Evolutionary conservation across 2,888 invertebrate species (phyloP).

Genomic region (Agrochola circellaris): DNA sequence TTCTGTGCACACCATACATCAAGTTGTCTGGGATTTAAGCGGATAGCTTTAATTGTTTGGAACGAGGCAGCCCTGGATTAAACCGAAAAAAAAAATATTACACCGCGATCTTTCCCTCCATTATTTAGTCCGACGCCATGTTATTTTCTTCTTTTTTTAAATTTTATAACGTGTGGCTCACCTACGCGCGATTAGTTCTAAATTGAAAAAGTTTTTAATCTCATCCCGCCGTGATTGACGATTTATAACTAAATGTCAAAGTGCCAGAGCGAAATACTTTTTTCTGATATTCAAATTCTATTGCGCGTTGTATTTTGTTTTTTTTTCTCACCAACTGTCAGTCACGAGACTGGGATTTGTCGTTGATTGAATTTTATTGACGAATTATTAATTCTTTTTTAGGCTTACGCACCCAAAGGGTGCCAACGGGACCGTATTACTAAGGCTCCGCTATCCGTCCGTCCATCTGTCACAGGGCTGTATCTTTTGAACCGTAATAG

Average conservation of each 20-base stretch:
- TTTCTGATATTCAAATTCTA: constrained; percentile 37
- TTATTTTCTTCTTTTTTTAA: constrained; percentile 48
- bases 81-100: constrained; percentile 67
- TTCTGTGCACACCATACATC: constrained; percentile 73
- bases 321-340: constrained; percentile 28
- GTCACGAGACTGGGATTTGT: background rate
- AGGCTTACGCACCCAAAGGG: background rate
- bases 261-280: constrained; percentile 47
- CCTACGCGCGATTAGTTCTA: constrained; percentile 60
- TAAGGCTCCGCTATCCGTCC: too few relatives aligned
- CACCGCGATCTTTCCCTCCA: constrained; percentile 65
- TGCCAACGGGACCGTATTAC: too few relatives aligned
- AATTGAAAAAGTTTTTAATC: constrained; percentile 64
- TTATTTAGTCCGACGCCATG: constrained; percentile 60
- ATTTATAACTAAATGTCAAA: constrained; percentile 55
- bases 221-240: constrained; percentile 55
- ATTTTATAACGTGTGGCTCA: constrained; percentile 51
- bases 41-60: constrained; percentile 87
- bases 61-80: constrained; percentile 79
- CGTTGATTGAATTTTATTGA: constrained; percentile 5
- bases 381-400: background rate
- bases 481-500: too few relatives aligned
- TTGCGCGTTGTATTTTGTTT: constrained; percentile 26
- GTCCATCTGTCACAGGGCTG: too few relatives aligned
- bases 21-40: constrained; percentile 79